phyloP scores from a whole-genome alignment of 2,797 vertebrate species.

The Cynodonichthys magdalenae region DNA sequence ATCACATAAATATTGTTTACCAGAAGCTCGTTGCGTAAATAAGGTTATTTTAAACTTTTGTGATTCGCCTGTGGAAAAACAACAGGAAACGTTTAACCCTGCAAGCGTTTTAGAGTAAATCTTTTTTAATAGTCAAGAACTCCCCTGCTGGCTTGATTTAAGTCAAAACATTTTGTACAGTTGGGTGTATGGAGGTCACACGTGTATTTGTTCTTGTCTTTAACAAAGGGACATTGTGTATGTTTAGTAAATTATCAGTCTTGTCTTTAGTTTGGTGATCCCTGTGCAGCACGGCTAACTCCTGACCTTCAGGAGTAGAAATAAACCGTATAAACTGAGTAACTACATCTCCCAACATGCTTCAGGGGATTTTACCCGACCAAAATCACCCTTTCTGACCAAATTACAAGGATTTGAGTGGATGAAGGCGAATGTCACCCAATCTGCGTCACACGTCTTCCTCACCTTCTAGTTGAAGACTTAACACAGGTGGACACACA shows the following conservation, averaged over 20 bases:
- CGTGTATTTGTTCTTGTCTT: conserved; percentile 26
- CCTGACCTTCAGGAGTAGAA: conserved; percentile 28
- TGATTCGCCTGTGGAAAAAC: conserved; percentile 52
- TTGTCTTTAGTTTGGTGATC: conserved; percentile 32
- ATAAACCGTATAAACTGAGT: too few relatives aligned
- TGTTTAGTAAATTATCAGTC: conserved; percentile 26
- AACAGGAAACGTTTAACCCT: conserved; percentile 64
- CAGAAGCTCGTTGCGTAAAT: conserved; percentile 63
- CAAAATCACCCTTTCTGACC: too few relatives aligned
- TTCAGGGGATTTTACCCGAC: too few relatives aligned
- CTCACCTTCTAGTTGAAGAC: too few relatives aligned
- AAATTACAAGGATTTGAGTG: too few relatives aligned
- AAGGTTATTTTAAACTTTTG: conserved; percentile 68
- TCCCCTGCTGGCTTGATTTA: conserved; percentile 7
- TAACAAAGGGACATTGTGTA: not conserved
- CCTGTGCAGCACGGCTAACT: conserved; percentile 14
- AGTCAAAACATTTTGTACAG: conserved; percentile 19
- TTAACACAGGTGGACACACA: too few relatives aligned
- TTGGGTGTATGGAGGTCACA: not conserved
- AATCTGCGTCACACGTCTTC: too few relatives aligned
- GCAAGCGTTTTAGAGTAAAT: conserved; percentile 37
- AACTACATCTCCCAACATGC: too few relatives aligned
- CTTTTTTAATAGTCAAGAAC: conserved; percentile 4
- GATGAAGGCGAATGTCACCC: too few relatives aligned
- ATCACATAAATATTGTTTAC: conserved; percentile 79